phyloP scores from a whole-genome alignment of 2,888 invertebrate genomes.

The Rhagium mordax region DNA sequence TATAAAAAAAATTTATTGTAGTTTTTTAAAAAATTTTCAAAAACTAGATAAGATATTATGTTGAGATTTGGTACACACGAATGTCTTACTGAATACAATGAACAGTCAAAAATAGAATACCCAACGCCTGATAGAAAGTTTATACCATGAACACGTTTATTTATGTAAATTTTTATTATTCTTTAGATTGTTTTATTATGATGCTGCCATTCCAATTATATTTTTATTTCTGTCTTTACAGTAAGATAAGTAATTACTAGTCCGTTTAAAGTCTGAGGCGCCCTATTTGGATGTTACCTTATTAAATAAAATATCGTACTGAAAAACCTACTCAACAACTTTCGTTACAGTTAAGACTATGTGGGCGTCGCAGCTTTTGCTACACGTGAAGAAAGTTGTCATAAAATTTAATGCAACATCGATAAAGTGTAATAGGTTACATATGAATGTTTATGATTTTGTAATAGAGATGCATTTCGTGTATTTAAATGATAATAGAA shows the following conservation, averaged over 20 bases:
- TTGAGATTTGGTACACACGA: too few species aligned
- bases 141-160: background rate
- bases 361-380: background rate
- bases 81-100: too few species aligned
- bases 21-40: too few species aligned
- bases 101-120: too few species aligned
- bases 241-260: background rate
- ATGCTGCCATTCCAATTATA: background rate
- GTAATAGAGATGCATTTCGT: too few species aligned
- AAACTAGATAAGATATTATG: too few species aligned
- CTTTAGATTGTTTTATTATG: background rate
- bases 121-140: background rate
- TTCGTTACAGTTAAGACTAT: background rate
- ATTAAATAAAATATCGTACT: background rate
- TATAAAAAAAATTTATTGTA: too few species aligned
- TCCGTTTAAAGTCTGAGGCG: background rate
- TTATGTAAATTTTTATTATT: slow-evolving; percentile 2
- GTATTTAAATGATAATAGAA: too few species aligned
- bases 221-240: background rate
- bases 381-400: background rate
- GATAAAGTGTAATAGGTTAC: background rate
- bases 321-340: background rate
- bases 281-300: background rate
- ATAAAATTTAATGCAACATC: background rate
- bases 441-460: background rate